phyloP scores from a whole-genome alignment of 2,797 vertebrate species.

The Meda fulgida region DNA sequence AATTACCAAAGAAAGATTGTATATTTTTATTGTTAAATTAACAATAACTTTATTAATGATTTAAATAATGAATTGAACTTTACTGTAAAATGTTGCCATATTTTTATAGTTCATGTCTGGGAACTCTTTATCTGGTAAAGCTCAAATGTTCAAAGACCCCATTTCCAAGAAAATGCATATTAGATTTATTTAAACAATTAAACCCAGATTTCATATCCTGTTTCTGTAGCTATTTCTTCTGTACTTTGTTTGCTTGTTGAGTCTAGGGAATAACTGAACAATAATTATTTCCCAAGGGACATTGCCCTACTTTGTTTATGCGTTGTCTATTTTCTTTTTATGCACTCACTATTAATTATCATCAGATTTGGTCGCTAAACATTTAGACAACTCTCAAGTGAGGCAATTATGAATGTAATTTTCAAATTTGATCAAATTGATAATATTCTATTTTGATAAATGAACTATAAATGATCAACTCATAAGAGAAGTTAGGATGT shows the following conservation, averaged over 20 bases:
- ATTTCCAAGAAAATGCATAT: conserved; percentile 16
- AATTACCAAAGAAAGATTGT: not conserved
- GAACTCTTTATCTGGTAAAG: conserved; percentile 3
- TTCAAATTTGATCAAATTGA: not conserved
- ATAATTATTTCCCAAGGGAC: conserved; percentile 28
- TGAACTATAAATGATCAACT: not conserved
- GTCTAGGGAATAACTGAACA: conserved; percentile 19
- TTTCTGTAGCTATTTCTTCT: not conserved
- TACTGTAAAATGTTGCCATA: not conserved
- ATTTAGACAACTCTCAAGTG: not conserved
- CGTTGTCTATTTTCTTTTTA: conserved; percentile 4
- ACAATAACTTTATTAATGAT: not conserved
- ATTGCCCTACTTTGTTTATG: conserved; percentile 24
- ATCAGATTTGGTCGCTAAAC: not conserved
- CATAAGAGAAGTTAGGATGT: not conserved
- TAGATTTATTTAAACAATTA: conserved; percentile 39
- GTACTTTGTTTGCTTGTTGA: conserved; percentile 43
- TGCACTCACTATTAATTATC: not conserved
- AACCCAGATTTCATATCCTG: conserved; percentile 29
- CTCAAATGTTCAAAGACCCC: conserved; percentile 8
- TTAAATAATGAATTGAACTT: not conserved
- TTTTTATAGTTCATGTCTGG: not conserved
- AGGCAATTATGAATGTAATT: too few species aligned
- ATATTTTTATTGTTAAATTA: not conserved
- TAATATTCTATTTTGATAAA: not conserved